phyloP scores from a whole-genome alignment of 2,888 invertebrate species.

The Yponomeuta plumbellus region DNA sequence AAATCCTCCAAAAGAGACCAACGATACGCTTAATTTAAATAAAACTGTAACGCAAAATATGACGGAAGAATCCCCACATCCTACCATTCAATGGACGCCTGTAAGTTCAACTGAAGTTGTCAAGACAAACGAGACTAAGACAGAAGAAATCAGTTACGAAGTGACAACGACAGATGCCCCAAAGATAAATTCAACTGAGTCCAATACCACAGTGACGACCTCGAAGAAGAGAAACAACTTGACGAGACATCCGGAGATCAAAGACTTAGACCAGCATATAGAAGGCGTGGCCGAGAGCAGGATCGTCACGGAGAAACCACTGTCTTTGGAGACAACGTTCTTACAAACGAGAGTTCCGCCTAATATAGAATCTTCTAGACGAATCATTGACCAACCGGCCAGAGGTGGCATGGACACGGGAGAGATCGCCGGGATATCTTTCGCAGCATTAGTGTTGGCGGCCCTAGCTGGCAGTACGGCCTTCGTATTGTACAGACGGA shows the following conservation, averaged over 20 bases:
- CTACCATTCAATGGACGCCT: conserved; percentile 51
- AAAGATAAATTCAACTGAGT: conserved; percentile 19
- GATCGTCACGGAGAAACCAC: conserved; percentile 64
- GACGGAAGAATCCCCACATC: conserved; percentile 35
- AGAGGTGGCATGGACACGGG: conserved; percentile 73
- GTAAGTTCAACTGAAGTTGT: conserved; percentile 35
- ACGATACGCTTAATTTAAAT: neutral
- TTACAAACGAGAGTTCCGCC: conserved; percentile 62
- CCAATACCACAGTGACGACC: conserved; percentile 42
- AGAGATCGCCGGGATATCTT: conserved; percentile 81
- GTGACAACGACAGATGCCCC: conserved; percentile 27
- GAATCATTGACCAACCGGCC: conserved; percentile 47
- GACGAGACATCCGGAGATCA: conserved; percentile 40
- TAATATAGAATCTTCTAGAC: conserved; percentile 59
- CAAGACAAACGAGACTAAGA: neutral
- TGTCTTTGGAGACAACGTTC: conserved; percentile 63
- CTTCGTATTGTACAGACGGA: conserved; percentile 81
- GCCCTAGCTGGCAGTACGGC: conserved; percentile 80
- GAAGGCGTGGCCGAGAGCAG: conserved; percentile 55
- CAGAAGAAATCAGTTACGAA: conserved; percentile 24
- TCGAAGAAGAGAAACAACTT: conserved; percentile 50
- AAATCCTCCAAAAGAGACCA: conserved; percentile 19
- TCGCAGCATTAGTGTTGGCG: conserved; percentile 79
- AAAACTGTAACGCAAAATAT: conserved; percentile 27
- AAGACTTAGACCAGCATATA: conserved; percentile 42